These are phyloP conservation scores for Xanthorhoe spadicearia DNA, from an alignment of 2,888 invertebrate genomes.

Conservation along the genomic window DNA sequence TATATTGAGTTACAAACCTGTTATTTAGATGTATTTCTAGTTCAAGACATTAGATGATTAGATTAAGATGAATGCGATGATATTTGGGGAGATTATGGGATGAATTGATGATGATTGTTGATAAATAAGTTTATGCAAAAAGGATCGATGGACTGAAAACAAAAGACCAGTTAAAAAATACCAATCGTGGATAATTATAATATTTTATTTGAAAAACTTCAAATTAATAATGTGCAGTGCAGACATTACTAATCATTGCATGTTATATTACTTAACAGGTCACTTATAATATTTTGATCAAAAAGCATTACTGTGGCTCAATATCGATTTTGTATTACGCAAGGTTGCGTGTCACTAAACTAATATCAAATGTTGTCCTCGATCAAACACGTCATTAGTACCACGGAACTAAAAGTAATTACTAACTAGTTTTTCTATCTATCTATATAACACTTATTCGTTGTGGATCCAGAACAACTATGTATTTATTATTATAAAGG, in stretches of 20 bases:
- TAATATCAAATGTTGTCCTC: background rate
- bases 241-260: no score
- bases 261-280: no score
- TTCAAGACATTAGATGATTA: background rate
- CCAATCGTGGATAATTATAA: no score
- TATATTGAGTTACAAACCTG: constrained; percentile 18
- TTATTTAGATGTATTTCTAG: constrained; percentile 1
- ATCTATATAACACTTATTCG: background rate
- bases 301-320: background rate
- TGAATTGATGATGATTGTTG: no score
- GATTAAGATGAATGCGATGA: background rate
- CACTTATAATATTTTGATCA: background rate
- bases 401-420: background rate
- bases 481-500: no score
- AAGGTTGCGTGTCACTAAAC: background rate
- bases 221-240: no score
- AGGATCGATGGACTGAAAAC: no score
- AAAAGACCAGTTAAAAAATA: no score
- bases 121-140: no score
- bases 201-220: no score
- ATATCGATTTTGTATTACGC: constrained; percentile 2
- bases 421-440: background rate
- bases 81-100: no score
- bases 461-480: constrained; percentile 2
- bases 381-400: constrained; percentile 1